These are phyloP conservation scores for Guaruba guarouba DNA, from an alignment of 2,113 vertebrate species.

Conservation along the genomic window DNA sequence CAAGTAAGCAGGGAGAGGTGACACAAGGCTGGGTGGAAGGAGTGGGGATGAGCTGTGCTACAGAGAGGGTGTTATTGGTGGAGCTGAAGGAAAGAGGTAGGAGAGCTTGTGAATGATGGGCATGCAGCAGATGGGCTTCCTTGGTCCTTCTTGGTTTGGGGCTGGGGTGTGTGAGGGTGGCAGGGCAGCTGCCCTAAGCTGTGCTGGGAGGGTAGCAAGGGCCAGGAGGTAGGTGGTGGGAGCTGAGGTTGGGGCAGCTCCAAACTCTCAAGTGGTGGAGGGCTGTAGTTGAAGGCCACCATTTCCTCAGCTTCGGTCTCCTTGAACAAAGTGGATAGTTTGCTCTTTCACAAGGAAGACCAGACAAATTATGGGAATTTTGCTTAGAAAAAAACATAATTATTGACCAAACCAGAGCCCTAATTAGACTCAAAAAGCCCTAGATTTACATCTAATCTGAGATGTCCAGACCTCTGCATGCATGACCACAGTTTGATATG, in stretches of 20 bases:
- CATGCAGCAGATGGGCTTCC: background rate
- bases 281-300: background rate
- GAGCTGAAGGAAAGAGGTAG: background rate
- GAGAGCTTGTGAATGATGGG: rapidly evolving
- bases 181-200: background rate
- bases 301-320: background rate
- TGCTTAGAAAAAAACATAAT: background rate
- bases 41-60: background rate
- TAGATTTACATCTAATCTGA: background rate
- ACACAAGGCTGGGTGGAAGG: background rate
- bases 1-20: background rate
- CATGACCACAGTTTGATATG: background rate
- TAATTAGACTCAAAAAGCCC: background rate
- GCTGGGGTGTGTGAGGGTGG: background rate
- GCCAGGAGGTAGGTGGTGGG: background rate
- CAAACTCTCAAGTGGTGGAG: background rate
- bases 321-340: background rate
- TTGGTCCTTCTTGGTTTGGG: background rate
- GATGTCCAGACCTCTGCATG: background rate
- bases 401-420: background rate
- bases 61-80: background rate
- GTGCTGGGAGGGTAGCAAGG: rapidly evolving
- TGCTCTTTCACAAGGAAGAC: background rate
- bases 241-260: background rate
- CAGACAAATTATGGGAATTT: background rate